These are phyloP conservation scores for Xenopus laevis DNA, from an alignment of 2,113 vertebrate genomes.

Conservation along the genomic window DNA sequence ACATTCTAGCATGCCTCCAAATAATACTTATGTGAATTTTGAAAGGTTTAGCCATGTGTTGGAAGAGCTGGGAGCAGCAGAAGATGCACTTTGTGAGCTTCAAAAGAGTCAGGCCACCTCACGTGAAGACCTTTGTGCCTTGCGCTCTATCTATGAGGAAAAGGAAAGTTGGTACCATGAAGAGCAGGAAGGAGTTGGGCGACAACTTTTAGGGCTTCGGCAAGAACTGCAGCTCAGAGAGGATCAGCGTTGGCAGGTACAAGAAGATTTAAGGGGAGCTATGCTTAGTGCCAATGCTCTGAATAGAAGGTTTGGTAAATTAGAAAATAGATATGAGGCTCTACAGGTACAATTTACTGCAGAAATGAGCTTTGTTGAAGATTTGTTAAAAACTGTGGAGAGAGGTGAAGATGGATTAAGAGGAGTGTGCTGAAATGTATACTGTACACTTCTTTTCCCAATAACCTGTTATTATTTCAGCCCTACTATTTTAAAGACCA, in stretches of 20 bases:
- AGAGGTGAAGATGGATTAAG: constrained; percentile 56
- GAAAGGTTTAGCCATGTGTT: constrained; percentile 95
- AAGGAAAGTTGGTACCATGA: constrained; percentile 94
- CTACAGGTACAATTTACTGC: constrained; percentile 86
- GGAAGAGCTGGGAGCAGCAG: constrained; percentile 82
- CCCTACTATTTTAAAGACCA: no score
- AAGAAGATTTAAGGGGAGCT: constrained; percentile 77
- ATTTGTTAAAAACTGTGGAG: constrained; percentile 81
- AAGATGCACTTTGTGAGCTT: constrained; percentile 85
- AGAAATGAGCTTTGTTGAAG: constrained; percentile 90
- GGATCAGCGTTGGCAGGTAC: constrained; percentile 78
- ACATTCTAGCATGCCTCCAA: constrained; percentile 97
- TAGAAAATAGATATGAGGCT: constrained; percentile 87
- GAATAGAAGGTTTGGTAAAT: constrained; percentile 80
- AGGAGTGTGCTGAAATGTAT: constrained; percentile 4
- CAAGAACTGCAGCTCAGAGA: constrained; percentile 84
- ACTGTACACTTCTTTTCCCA: no score
- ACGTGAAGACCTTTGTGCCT: constrained; percentile 82
- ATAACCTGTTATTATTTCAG: no score
- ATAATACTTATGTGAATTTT: constrained; percentile 95
- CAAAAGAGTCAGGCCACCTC: constrained; percentile 82
- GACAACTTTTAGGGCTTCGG: constrained; percentile 79
- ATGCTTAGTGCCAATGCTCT: constrained; percentile 79
- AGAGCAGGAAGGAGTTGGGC: constrained; percentile 84
- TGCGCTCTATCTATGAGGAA: constrained; percentile 90